Base-by-base conservation (phyloP, 2,888 invertebrate species). In the Philereme vetulata region DNA sequence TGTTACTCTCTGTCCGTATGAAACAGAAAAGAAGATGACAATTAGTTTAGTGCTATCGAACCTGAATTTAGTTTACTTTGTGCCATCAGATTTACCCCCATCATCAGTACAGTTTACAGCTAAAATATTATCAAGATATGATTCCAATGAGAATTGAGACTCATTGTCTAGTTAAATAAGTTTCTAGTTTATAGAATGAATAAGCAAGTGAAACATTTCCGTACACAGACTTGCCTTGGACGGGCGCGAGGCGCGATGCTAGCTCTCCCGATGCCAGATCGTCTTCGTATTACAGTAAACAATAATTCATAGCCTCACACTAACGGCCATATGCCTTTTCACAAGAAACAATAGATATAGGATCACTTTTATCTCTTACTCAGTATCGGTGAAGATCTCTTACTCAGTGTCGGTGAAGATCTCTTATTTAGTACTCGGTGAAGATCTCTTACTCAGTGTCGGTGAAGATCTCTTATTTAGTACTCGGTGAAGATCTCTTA, bases 211-310 rank as follows among this genome's bases (percentile, higher is more conserved):
- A 77, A 67, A 70, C 74, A 79, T 88, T 88, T 87, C 79, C 85
- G 83, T 78, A 85, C 88, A 85, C 89, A 89, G 89, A 89, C 88
- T 78, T 89, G 85, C 84, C 87, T 72, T 89, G 89, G 89, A 85
- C 87, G 74, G 89, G 88, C 82, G 88, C 85, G 80, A 81, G 88
- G 76, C 88, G 88, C 78, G 88, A 86, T 67, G 85, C 85, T 81
- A 85, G 82, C 84, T 85, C 89, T 74, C 87, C 86, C 72, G 82
- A 88, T 72, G 77, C 85, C 82, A 78, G 89, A 80, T 78, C 85
- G 75, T 72, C 88, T 66, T 76, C 88, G 71, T 84, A 85, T 83
- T 86, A 88, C 87, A 89, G 89, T 89, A 89, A 88, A 80, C 76
- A 60, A 68, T 74, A 66, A 74, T 66, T 66, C 65, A 58, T 62